Percentiles rank a stretch among this genome's conserved stretches.
phyloP scores from a whole-genome alignment of 2,797 vertebrate genomes.

The Liasis olivaceus region DNA sequence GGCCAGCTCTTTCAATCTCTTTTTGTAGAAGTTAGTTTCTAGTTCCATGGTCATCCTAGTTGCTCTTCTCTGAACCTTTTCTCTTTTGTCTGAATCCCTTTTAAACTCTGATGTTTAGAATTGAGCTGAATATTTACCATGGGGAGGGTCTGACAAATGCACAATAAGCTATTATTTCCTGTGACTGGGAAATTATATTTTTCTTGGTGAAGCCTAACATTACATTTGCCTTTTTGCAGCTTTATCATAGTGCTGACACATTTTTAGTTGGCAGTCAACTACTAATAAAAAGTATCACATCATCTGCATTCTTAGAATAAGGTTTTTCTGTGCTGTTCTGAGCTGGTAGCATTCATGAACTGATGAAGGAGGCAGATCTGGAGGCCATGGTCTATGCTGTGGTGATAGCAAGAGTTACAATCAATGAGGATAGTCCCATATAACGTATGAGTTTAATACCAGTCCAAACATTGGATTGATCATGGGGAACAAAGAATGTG shows the following conservation, averaged over 20 bases:
- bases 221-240: background rate
- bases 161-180: background rate
- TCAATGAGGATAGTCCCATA: background rate
- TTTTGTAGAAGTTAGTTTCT: background rate
- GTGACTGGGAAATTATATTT: background rate
- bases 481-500: background rate
- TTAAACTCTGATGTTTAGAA: background rate
- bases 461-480: background rate
- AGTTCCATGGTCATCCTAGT: background rate
- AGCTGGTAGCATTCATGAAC: background rate
- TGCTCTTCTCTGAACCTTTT: background rate
- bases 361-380: background rate
- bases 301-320: background rate
- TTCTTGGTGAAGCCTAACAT: background rate
- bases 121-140: background rate
- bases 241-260: background rate
- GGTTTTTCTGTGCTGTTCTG: background rate
- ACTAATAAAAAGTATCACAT: background rate
- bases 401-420: background rate
- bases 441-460: background rate
- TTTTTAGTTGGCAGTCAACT: background rate
- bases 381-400: background rate
- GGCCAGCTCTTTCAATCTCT: background rate
- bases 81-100: background rate
- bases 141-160: background rate